Conservation (phyloP, 2,113 vertebrate species). For the Drymodes brunneopygia region DNA sequence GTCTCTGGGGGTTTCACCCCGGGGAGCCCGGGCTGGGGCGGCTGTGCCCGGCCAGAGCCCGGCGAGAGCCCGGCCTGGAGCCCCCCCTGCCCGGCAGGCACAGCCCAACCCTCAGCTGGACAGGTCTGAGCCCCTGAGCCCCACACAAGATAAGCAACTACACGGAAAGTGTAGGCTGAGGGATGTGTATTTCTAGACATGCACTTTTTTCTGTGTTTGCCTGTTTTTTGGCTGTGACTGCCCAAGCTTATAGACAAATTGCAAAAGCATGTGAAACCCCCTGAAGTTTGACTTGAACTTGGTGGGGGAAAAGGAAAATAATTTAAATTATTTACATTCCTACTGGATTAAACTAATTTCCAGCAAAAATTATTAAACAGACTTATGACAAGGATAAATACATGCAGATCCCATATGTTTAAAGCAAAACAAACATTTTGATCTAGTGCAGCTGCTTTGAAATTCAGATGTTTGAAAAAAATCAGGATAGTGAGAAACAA, state of each 20-base stretch:
- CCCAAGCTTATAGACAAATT: not conserved
- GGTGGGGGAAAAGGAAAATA: not conserved
- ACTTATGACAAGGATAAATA: not conserved
- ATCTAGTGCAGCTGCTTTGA: not conserved
- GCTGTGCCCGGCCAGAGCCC: not conserved
- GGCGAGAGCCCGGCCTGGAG: not conserved
- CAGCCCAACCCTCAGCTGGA: not conserved
- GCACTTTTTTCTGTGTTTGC: not conserved
- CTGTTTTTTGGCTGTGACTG: not conserved
- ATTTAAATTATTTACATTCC: not conserved
- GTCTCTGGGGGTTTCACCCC: not conserved
- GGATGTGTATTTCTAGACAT: not conserved
- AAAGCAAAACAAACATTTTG: not conserved
- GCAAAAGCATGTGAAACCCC: not conserved
- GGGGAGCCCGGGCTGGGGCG: accelerated
- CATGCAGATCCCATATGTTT: not conserved
- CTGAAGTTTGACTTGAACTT: not conserved
- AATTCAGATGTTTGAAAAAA: not conserved
- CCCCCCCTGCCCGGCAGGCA: not conserved
- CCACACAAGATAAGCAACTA: not conserved
- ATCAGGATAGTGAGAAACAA: not conserved
- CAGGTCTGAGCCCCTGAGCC: not conserved
- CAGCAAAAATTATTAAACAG: not conserved
- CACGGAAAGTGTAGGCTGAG: accelerated
- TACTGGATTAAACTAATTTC: not conserved